A percentile compares a stretch with the other conserved stretches of the same genome.
These are phyloP conservation scores for Chymomyza costata DNA, from an alignment of 1,140 invertebrate species.

Conservation along the genomic window DNA sequence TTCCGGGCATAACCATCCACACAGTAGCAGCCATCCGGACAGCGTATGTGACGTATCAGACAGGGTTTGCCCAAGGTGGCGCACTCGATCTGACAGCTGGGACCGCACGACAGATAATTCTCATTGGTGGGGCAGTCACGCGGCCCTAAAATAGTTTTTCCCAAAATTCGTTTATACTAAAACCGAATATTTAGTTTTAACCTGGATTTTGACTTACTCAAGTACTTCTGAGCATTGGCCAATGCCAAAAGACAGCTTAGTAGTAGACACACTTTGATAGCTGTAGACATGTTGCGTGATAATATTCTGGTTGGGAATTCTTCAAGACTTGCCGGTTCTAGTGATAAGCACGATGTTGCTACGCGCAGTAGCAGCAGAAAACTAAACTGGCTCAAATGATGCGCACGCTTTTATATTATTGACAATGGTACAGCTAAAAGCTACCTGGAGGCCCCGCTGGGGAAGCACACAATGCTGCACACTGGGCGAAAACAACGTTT, in stretches of 20 bases:
- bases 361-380: too few relatives aligned
- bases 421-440: too few relatives aligned
- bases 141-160: constrained; percentile 16
- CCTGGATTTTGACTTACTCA: constrained; percentile 38
- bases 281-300: too few relatives aligned
- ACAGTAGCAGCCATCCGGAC: constrained; percentile 77
- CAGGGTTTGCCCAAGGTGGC: constrained; percentile 75
- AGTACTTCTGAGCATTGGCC: constrained; percentile 11
- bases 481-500: too few relatives aligned
- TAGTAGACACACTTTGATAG: too few relatives aligned
- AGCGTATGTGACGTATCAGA: constrained; percentile 75
- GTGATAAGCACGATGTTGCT: too few relatives aligned
- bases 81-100: constrained; percentile 77
- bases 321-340: too few relatives aligned
- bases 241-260: constrained; percentile 17
- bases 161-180: background rate
- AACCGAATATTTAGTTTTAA: background rate
- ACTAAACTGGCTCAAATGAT: too few relatives aligned
- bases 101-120: constrained; percentile 75
- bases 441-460: too few relatives aligned
- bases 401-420: too few relatives aligned
- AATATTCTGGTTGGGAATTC: too few relatives aligned
- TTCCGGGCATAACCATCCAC: constrained; percentile 74
- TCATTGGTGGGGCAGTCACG: constrained; percentile 48
- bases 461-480: too few relatives aligned